Percentiles rank a stretch among this genome's conserved stretches.
phyloP scores from a whole-genome alignment of 2,888 invertebrate genomes.

The Aleiodes testaceus region DNA sequence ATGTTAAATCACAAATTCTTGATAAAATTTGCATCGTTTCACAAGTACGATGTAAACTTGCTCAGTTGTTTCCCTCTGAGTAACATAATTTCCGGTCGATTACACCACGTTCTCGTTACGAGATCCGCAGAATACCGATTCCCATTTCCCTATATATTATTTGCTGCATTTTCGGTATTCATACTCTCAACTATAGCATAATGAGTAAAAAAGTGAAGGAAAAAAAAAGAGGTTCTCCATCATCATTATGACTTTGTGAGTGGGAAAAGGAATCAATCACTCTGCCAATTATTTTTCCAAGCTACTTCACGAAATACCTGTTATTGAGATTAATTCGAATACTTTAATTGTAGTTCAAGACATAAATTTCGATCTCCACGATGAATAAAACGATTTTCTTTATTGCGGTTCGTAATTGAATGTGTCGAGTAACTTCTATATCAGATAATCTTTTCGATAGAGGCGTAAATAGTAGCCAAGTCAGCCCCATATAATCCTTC shows the following conservation, averaged over 20 bases:
- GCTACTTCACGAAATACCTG: too few species aligned
- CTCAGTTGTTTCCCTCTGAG: constrained; percentile 4
- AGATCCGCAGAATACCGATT: constrained; percentile 22
- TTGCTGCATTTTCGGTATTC: constrained; percentile 15
- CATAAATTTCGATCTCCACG: background rate
- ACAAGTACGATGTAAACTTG: constrained; percentile 3
- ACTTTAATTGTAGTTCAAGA: too few species aligned
- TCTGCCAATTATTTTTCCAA: too few species aligned
- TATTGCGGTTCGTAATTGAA: constrained; percentile 8
- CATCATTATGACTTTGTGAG: too few species aligned
- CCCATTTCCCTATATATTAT: background rate
- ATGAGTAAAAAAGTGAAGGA: background rate
- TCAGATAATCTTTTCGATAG: constrained; percentile 3
- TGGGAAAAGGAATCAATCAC: too few species aligned
- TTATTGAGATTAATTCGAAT: too few species aligned
- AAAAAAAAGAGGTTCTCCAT: background rate
- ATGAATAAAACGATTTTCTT: background rate
- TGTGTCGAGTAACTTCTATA: background rate
- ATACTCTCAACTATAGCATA: background rate
- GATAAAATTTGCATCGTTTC: background rate
- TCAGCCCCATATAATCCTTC: constrained; percentile 15
- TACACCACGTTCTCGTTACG: constrained; percentile 31
- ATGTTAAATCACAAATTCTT: too few species aligned
- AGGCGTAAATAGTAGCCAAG: constrained; percentile 11
- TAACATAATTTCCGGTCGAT: constrained; percentile 36